Base-by-base conservation (phyloP, 2,888 invertebrate species). In the Leptinotarsa haldemani region DNA sequence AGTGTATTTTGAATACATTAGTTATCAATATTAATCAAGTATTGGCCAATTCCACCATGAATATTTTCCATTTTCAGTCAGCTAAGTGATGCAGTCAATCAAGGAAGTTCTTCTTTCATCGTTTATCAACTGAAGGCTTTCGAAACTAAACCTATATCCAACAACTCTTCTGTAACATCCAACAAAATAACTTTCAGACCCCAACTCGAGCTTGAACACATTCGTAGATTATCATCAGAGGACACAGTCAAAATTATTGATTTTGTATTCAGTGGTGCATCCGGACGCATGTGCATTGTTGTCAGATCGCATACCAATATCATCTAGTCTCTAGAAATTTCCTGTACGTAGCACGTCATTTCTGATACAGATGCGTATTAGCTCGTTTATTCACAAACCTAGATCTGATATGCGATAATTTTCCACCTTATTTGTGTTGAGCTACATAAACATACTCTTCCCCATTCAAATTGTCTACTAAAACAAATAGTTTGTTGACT, bases 281-380 rank as follows among this genome's bases (percentile, higher is more conserved):
- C 78, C 73, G 77, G 82, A 84, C 83, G 84, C 84, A 84, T 84
- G 83, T 83, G 83, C 84, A 83, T 79, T 77, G 80, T 78, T 78
- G 73, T 56, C 76, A 75, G 67, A 73, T 76, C 75, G 76, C 75
- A 66, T 76, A 75, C 79, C 61, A 7, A 76, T 25, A 56, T 61
- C 61, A 30, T 12, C 16, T 40, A 30, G 22, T 4, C 20, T 22
- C 13, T 22, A 61, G 9, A 7, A 2, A 61, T 9, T 40, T 16
- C 2, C 7, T 61, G n/a, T n/a, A 40, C 40, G n/a, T 40, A 61
- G 61, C 61, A 40, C 61, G 25, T 61, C 30, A 61, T 2, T 9
- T 3, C 16, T n/a, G n/a, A 18, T 40, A 30, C 22, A 3, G 25
- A 12, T 22, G 18, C 2, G n/a, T 5, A 50, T 16, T 13, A 50